phyloP scores from a whole-genome alignment of 2,113 vertebrate genomes.

The Nematolebias whitei region DNA sequence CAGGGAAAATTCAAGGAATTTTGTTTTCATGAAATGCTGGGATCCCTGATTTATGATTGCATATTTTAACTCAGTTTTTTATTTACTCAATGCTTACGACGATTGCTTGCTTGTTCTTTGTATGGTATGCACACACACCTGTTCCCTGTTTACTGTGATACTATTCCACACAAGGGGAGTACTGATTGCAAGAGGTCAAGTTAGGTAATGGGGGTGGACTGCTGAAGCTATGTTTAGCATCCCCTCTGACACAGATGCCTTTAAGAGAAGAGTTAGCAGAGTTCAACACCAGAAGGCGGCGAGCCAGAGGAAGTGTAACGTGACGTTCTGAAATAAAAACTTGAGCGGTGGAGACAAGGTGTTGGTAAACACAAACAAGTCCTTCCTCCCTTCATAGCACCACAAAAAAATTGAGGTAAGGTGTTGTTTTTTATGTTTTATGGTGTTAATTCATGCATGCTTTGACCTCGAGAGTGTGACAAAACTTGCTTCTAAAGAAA shows the following conservation, averaged over 20 bases:
- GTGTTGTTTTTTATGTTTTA: conserved; percentile 22
- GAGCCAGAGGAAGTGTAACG: conserved; percentile 26
- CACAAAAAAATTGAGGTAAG: conserved; percentile 49
- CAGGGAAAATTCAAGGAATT: too few species aligned
- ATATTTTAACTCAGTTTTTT: too few species aligned
- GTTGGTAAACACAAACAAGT: conserved; percentile 29
- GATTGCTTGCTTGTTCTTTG: neutral
- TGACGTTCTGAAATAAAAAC: conserved; percentile 55
- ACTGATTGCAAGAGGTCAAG: neutral
- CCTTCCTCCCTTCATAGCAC: neutral
- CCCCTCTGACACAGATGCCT: conserved; percentile 35
- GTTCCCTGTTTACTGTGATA: neutral
- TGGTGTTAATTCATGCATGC: conserved; percentile 17
- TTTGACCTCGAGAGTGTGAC: neutral
- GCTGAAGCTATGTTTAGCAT: conserved; percentile 53
- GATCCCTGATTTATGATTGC: too few species aligned
- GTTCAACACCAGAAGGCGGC: conserved; percentile 24
- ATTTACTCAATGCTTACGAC: too few species aligned
- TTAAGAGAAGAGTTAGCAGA: conserved; percentile 52
- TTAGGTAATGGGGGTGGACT: conserved; percentile 13
- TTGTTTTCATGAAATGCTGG: too few species aligned
- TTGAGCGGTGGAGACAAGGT: conserved; percentile 27
- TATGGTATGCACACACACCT: too few species aligned
- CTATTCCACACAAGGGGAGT: neutral
- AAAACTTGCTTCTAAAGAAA: conserved; percentile 4